phyloP scores from a whole-genome alignment of 53 echinoderm and acorn worm genomes.

The Arbacia lixula region DNA sequence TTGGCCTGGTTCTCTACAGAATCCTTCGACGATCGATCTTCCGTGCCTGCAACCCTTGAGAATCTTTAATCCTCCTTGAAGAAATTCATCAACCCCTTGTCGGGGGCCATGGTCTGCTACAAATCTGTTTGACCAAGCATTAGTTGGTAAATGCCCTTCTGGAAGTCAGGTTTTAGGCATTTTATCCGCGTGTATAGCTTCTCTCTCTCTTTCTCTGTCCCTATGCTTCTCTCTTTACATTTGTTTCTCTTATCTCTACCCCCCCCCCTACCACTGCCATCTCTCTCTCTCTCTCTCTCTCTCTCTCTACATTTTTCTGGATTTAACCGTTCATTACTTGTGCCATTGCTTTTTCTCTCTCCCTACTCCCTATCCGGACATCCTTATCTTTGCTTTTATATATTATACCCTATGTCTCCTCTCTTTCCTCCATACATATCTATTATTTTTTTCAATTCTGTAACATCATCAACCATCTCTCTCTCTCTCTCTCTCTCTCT shows the following conservation, averaged over 20 bases:
- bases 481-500: not conserved
- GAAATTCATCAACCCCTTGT: no score
- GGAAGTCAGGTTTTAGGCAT: not conserved
- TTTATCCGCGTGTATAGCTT: no score
- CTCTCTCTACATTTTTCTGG: not conserved
- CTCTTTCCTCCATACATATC: no score
- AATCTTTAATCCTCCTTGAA: no score
- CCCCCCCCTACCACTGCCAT: not conserved
- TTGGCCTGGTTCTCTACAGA: no score
- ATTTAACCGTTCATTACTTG: not conserved
- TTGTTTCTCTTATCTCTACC: not conserved
- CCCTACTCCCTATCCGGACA: not conserved
- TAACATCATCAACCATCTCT: not conserved
- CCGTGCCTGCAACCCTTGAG: no score
- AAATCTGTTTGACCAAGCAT: no score
- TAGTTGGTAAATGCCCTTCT: no score
- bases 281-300: not conserved
- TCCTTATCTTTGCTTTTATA: not conserved
- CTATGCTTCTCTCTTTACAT: no score
- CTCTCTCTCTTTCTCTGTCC: not conserved
- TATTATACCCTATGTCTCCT: not conserved
- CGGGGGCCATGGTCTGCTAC: no score
- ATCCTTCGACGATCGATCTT: no score
- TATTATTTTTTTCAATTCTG: not conserved
- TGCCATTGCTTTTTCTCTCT: not conserved